A percentile compares a stretch with the other conserved stretches of the same genome.
These are phyloP conservation scores for Chaetodon auriga DNA, from an alignment of 2,113 vertebrate species.

Conservation along the genomic window DNA sequence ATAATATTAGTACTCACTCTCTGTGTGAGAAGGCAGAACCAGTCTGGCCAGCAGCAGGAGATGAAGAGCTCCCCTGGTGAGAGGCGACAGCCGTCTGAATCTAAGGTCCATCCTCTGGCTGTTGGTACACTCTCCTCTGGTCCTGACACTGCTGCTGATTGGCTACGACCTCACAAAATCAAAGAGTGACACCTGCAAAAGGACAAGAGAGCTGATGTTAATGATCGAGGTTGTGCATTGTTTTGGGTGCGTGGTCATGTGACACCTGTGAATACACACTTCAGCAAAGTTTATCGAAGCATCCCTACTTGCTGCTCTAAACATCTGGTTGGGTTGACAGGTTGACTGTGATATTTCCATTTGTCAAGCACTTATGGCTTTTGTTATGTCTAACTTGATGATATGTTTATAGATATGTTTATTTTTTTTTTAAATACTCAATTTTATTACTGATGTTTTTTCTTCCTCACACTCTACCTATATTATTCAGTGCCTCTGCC, in stretches of 20 bases:
- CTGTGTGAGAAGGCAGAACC: constrained; percentile 81
- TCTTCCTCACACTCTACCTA: neutral
- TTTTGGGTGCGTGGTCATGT: neutral
- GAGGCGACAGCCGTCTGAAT: constrained; percentile 57
- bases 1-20: constrained; percentile 86
- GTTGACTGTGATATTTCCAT: neutral
- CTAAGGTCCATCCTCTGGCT: constrained; percentile 87
- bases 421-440: neutral
- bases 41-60: constrained; percentile 85
- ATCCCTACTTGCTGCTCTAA: neutral
- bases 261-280: neutral
- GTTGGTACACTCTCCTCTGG: constrained; percentile 77
- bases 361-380: neutral
- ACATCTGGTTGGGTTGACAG: neutral
- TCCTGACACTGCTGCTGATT: constrained; percentile 72
- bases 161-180: constrained; percentile 68
- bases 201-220: constrained; percentile 15
- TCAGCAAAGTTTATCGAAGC: neutral
- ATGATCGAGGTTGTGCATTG: neutral
- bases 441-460: neutral
- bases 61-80: constrained; percentile 73
- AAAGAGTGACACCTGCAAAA: constrained; percentile 71
- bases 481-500: neutral
- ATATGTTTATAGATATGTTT: neutral
- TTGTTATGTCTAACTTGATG: neutral